Conservation (phyloP, 2,797 vertebrate species). For the Galagoides demidoff region DNA sequence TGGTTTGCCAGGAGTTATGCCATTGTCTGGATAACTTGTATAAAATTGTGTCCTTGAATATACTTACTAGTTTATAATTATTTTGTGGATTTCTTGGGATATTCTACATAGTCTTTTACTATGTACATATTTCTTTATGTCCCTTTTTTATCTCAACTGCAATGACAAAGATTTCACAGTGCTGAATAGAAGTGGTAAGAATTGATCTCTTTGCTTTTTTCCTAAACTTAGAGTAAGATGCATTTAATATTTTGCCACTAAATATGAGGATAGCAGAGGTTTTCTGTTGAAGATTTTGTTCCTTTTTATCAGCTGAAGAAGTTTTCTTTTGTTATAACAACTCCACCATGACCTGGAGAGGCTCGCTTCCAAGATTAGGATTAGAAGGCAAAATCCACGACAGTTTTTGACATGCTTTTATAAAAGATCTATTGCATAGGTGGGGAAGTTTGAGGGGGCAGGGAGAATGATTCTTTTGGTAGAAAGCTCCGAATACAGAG, state of each 20-base stretch:
- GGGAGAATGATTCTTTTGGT: background rate
- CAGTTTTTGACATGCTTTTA: background rate
- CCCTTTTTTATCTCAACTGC: background rate
- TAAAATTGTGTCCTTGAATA: background rate
- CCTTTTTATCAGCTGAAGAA: background rate
- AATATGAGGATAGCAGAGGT: conserved; percentile 15
- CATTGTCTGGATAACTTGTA: background rate
- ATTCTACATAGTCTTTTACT: background rate
- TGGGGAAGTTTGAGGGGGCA: background rate
- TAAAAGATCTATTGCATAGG: background rate
- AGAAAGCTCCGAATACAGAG: background rate
- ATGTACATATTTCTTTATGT: background rate
- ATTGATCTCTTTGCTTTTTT: conserved; percentile 40
- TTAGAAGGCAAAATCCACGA: background rate
- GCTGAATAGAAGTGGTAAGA: background rate
- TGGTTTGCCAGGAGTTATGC: background rate
- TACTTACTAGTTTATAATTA: background rate
- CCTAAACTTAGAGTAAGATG: background rate
- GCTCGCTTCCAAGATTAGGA: background rate
- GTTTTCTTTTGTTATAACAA: background rate
- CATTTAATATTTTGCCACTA: conserved; percentile 25
- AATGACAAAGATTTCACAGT: background rate
- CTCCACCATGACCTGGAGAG: background rate
- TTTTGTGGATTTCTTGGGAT: conserved; percentile 20
- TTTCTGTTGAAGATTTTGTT: conserved; percentile 48